phyloP scores from a whole-genome alignment of 2,888 invertebrate genomes.

The Panzeria rudis region DNA sequence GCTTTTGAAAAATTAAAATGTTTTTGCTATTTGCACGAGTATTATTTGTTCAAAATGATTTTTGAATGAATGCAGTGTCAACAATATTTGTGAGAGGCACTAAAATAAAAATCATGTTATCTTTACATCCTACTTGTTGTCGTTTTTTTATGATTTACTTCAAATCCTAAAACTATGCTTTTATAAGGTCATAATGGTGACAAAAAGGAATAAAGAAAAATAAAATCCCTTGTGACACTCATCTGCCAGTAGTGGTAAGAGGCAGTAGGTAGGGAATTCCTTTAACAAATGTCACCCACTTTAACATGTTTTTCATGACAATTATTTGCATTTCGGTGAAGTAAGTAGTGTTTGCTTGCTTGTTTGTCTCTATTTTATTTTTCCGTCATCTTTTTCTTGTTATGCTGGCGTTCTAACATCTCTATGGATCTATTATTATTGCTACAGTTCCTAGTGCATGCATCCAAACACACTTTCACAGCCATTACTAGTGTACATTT shows the following conservation, averaged over 20 bases:
- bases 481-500: conserved; percentile 28
- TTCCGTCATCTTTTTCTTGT: conserved; percentile 36
- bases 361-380: neutral
- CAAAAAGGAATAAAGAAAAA: neutral
- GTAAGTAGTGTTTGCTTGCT: conserved; percentile 44
- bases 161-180: conserved; percentile 53
- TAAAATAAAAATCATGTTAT: conserved; percentile 53
- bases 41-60: conserved; percentile 41
- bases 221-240: neutral
- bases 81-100: conserved; percentile 58
- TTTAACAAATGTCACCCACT: conserved; percentile 62
- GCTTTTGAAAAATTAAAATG: conserved; percentile 41
- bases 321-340: conserved; percentile 70
- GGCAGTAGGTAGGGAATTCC: neutral
- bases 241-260: neutral
- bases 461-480: conserved; percentile 8
- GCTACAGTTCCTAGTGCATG: conserved; percentile 27
- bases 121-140: conserved; percentile 23
- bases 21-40: conserved; percentile 21
- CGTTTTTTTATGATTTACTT: conserved; percentile 8
- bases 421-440: conserved; percentile 39
- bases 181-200: conserved; percentile 52
- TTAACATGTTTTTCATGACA: conserved; percentile 68
- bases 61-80: conserved; percentile 63
- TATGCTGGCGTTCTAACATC: conserved; percentile 10